These are phyloP conservation scores for Drosophila nannoptera DNA, from an alignment of 1,140 invertebrate species.

Conservation along the genomic window DNA sequence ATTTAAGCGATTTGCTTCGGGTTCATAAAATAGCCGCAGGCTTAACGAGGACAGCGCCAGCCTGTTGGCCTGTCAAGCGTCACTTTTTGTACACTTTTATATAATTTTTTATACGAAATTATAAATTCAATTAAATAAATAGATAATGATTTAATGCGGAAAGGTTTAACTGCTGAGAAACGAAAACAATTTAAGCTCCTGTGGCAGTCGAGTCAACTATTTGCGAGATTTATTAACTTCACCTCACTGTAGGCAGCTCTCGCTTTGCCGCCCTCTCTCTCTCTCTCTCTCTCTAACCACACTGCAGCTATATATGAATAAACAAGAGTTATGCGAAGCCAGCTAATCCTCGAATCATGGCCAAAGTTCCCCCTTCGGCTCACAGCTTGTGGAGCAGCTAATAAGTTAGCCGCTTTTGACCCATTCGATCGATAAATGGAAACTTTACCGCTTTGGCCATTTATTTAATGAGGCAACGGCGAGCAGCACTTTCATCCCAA, in stretches of 20 bases:
- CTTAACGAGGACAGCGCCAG: constrained; percentile 38
- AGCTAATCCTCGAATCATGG: constrained; percentile 1
- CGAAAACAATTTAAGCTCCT: too few species aligned
- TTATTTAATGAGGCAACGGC: constrained; percentile 35
- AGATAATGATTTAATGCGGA: constrained; percentile 16
- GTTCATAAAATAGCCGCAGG: constrained; percentile 57
- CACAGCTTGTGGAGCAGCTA: constrained; percentile 5
- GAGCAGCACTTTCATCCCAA: constrained; percentile 15
- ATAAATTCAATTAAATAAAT: constrained; percentile 43
- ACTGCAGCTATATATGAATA: too few species aligned
- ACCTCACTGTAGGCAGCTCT: too few species aligned
- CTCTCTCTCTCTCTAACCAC: too few species aligned
- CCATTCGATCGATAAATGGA: constrained; percentile 11
- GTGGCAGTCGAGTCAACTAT: too few species aligned
- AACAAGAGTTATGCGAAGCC: neutral
- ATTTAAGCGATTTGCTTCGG: constrained; percentile 70
- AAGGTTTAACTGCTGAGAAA: constrained; percentile 6
- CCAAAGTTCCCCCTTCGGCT: neutral
- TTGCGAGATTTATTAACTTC: too few species aligned
- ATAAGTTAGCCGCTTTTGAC: constrained; percentile 4
- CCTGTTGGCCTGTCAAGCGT: neutral
- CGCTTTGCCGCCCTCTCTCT: too few species aligned
- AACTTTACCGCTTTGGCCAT: constrained; percentile 18
- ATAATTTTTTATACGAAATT: constrained; percentile 42
- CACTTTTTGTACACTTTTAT: neutral